Evolutionary conservation across 2,113 vertebrate genomes (phyloP).

Genomic region (Oceanodroma tethys): DNA sequence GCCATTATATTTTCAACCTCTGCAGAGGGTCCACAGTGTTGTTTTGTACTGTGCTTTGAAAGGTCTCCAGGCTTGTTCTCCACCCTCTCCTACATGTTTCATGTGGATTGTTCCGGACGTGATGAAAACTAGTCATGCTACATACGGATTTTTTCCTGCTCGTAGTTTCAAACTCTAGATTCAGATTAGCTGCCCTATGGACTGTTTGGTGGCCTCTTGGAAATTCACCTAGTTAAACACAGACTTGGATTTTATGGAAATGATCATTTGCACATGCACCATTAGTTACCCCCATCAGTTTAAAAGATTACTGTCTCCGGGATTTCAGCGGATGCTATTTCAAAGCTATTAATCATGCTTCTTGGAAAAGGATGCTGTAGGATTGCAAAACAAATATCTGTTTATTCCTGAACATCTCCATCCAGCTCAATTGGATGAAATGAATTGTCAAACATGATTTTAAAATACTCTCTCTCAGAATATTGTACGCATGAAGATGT

Average conservation of each 20-base stretch:
- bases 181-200: not conserved
- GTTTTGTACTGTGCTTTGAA: not conserved
- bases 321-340: not conserved
- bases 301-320: not conserved
- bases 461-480: not conserved
- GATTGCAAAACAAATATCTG: conserved; percentile 9
- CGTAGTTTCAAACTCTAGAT: not conserved
- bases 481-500: not conserved
- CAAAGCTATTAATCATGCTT: conserved; percentile 38
- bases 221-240: not conserved
- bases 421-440: not conserved
- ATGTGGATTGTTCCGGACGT: accelerated
- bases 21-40: not conserved
- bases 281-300: not conserved
- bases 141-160: not conserved
- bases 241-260: not conserved
- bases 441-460: not conserved
- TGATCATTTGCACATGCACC: not conserved
- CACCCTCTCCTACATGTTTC: not conserved
- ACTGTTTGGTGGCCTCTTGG: not conserved
- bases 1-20: not conserved
- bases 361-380: not conserved
- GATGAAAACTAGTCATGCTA: not conserved
- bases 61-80: not conserved
- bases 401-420: conserved; percentile 18